phyloP scores from a whole-genome alignment of 2,888 invertebrate genomes.

The Hydroisotoma schaefferi region DNA sequence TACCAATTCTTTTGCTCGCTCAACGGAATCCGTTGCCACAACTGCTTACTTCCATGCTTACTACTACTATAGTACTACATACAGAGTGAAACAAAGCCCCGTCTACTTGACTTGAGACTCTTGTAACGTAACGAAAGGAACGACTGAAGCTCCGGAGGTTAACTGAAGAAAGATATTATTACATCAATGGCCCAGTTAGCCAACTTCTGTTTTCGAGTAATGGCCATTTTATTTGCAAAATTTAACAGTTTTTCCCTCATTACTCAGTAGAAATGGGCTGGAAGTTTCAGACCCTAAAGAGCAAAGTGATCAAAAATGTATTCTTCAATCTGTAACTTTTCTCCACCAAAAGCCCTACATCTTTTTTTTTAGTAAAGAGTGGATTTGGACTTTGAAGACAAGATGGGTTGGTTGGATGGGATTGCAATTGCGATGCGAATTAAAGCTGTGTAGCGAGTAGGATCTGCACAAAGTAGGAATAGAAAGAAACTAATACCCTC shows the following conservation, averaged over 20 bases:
- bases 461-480: no score
- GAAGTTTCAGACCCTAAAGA: conserved; percentile 1
- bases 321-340: conserved; percentile 15
- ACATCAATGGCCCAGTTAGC: conserved; percentile 17
- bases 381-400: no score
- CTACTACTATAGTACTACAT: no score
- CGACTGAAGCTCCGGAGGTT: not conserved
- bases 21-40: not conserved
- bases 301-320: conserved; percentile 11
- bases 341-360: not conserved
- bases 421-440: no score
- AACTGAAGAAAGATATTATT: conserved; percentile 13
- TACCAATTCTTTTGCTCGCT: conserved; percentile 17
- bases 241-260: conserved; percentile 18
- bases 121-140: not conserved
- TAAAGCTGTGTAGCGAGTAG: no score
- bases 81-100: no score
- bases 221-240: conserved; percentile 22
- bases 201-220: conserved; percentile 20
- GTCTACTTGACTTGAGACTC: not conserved
- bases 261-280: not conserved
- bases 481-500: no score
- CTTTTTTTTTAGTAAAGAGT: no score
- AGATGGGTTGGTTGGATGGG: no score
- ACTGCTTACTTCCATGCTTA: not conserved